These are phyloP conservation scores for Aegotheles bennettii DNA, from an alignment of 2,113 vertebrate genomes.

Conservation along the genomic window DNA sequence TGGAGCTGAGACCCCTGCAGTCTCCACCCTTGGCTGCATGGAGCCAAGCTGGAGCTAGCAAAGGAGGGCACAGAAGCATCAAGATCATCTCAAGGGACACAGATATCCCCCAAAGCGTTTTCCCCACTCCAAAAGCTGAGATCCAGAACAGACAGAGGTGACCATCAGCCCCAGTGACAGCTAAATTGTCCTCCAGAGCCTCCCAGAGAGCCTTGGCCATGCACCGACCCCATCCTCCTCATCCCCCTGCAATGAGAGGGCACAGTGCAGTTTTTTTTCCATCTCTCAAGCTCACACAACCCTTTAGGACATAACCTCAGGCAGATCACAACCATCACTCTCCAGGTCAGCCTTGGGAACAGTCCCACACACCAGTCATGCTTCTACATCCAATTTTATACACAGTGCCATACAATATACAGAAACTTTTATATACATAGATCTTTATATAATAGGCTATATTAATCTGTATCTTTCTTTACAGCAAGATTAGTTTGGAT, in stretches of 20 bases:
- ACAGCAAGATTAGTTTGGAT: slow-evolving; percentile 73
- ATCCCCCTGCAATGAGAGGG: not conserved
- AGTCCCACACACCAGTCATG: slow-evolving; percentile 24
- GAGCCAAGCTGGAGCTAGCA: not conserved
- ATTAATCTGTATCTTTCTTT: slow-evolving; percentile 78
- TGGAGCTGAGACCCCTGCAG: not conserved
- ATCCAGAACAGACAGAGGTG: not conserved
- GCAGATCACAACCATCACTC: not conserved
- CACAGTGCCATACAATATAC: slow-evolving; percentile 73
- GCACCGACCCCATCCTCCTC: too few species aligned
- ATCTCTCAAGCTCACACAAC: not conserved
- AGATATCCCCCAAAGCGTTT: not conserved
- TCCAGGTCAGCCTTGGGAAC: not conserved
- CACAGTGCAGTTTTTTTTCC: not conserved
- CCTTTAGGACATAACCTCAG: not conserved
- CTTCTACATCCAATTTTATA: slow-evolving; percentile 74
- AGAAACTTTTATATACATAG: slow-evolving; percentile 77
- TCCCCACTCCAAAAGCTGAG: not conserved
- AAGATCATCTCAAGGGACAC: not conserved
- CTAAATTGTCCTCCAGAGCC: not conserved
- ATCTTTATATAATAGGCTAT: slow-evolving; percentile 78
- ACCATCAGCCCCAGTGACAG: accelerated
- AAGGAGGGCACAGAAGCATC: accelerated
- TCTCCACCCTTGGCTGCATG: not conserved
- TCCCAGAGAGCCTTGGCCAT: too few species aligned